Conservation (phyloP, 2,113 vertebrate species). For the Isurus oxyrinchus region DNA sequence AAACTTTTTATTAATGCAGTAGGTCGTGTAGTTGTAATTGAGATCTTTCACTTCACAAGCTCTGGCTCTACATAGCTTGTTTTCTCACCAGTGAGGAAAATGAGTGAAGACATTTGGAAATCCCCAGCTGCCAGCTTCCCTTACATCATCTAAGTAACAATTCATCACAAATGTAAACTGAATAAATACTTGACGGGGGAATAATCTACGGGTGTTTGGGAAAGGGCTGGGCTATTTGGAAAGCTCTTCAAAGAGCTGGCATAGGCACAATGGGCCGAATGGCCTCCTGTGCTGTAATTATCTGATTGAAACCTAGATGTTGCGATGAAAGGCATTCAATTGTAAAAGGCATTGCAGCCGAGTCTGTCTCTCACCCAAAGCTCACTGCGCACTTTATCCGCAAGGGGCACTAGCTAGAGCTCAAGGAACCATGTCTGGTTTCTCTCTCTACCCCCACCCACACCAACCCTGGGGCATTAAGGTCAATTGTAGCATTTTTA, state of each 20-base stretch:
- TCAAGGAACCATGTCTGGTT: not conserved
- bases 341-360: not conserved
- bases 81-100: not conserved
- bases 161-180: not conserved
- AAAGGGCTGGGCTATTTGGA: not conserved
- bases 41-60: not conserved
- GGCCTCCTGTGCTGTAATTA: not conserved
- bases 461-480: not conserved
- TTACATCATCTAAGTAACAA: not conserved
- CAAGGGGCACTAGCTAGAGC: not conserved
- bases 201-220: not conserved
- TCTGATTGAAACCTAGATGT: not conserved
- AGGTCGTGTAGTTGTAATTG: not conserved
- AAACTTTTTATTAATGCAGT: not conserved
- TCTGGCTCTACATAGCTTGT: not conserved
- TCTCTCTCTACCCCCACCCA: not conserved
- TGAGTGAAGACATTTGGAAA: not conserved
- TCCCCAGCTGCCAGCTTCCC: not conserved
- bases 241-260: not conserved
- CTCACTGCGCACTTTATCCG: not conserved
- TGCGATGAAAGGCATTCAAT: too few species aligned
- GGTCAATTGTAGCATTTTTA: not conserved
- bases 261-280: not conserved
- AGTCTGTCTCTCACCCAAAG: not conserved
- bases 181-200: not conserved